Evolutionary conservation across 2,888 invertebrate genomes (phyloP), one percentile per base, ranked within the genome.

Genomic region (Coleophora deauratella): DNA sequence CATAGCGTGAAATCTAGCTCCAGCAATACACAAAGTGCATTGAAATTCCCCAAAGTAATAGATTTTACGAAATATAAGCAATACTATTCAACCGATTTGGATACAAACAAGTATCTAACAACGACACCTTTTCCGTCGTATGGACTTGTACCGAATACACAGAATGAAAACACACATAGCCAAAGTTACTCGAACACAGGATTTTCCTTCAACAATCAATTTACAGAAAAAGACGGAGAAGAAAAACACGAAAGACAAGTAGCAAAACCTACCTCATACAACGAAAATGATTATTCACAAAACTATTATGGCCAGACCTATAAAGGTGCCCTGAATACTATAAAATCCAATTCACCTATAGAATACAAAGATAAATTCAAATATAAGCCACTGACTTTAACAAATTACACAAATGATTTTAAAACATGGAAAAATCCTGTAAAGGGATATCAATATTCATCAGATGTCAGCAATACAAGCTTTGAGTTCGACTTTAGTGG

Each of bases 41-140:
- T 71, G 7, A 74, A 77, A 46, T 81, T 72, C 57, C 76, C 68
- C 9, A 74, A 70, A 62, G 71, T 80, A 1, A 61, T 81, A 4
- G 84, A 84, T 56, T 85, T 80, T 47, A 80, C 80, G 1, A 76
- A 76, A 44, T 49, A 65, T 10, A 72, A 71, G 37, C 68, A 67
- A 38, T 66, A 59, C 40, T 74, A 75, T 59, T 72, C 69, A 8
- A 55, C 65, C 31, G 75, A 75, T 40, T 60, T 70, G 2, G 72
- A 73, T 21, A 21, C 21, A 45, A 57, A 53, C 46, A 72, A 72
- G 46, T 62, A 67, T 44, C 54, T 62, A 10, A 54, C 56, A 13
- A 54, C 52, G 30, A 59, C 63, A 32, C 47, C 56, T 15, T 63
- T 67, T 49, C 58, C 66, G 40, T 42, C 54, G 10, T 63, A 62